Percentiles rank a stretch among this genome's conserved stretches.
phyloP scores from a whole-genome alignment of 2,113 vertebrate species.

The Gracilinanus agilis region DNA sequence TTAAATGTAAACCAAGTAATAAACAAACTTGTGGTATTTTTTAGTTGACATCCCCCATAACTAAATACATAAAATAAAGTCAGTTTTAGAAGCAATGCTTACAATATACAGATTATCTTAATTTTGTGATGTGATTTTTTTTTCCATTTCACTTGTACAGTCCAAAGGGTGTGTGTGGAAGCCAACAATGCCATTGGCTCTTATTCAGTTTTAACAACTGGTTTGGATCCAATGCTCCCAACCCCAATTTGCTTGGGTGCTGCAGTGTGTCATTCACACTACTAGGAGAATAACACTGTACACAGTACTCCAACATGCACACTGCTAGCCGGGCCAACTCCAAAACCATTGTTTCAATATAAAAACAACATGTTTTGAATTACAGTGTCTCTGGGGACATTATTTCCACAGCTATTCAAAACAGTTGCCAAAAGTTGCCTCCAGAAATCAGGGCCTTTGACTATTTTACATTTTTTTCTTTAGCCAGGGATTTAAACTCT shows the following conservation, averaged over 20 bases:
- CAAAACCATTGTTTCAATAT: conserved; percentile 46
- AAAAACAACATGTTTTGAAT: conserved; percentile 54
- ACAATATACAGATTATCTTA: background rate
- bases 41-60: background rate
- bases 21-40: background rate
- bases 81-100: background rate
- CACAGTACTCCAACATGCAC: conserved; percentile 5
- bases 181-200: conserved; percentile 25
- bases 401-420: conserved; percentile 53
- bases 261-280: conserved; percentile 48
- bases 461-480: conserved; percentile 60
- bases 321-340: conserved; percentile 51
- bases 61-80: conserved; percentile 9
- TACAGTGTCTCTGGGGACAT: conserved; percentile 48
- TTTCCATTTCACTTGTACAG: background rate
- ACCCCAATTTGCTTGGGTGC: conserved; percentile 63
- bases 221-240: conserved; percentile 46
- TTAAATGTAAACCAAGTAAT: background rate
- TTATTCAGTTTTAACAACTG: conserved; percentile 49
- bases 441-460: conserved; percentile 26
- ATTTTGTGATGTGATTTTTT: background rate
- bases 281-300: conserved; percentile 41
- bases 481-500: conserved; percentile 21
- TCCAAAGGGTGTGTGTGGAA: background rate
- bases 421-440: conserved; percentile 57